Evolutionary conservation across 2,888 invertebrate genomes (phyloP).

Genomic region (Pseudanteris insignis): DNA sequence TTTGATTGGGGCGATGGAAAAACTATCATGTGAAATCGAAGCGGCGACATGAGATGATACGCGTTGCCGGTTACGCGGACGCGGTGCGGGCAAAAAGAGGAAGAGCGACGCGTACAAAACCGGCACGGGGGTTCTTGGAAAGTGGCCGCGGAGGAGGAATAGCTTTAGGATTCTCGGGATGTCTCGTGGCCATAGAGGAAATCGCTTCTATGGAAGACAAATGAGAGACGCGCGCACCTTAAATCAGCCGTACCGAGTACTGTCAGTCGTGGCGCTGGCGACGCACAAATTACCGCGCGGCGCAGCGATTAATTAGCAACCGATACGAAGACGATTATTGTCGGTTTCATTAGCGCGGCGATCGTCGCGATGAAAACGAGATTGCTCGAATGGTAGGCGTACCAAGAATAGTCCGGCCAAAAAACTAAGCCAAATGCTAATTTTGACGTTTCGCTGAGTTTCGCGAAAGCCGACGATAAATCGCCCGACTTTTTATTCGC

Average conservation of each 20-base stretch:
- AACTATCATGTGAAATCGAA: constrained; percentile 9
- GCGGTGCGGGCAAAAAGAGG: constrained; percentile 30
- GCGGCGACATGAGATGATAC: constrained; percentile 12
- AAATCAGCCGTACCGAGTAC: constrained; percentile 52
- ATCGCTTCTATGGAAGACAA: constrained; percentile 46
- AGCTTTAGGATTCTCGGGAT: constrained; percentile 28
- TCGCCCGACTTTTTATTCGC: too few species aligned
- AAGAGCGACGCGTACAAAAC: constrained; percentile 26
- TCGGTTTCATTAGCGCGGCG: constrained; percentile 5
- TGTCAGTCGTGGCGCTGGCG: constrained; percentile 47
- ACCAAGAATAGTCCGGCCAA: too few species aligned
- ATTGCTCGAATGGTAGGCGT: too few species aligned
- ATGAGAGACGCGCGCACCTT: constrained; percentile 50
- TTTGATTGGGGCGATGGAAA: neutral
- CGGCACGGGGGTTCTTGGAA: constrained; percentile 31
- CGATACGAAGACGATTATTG: constrained; percentile 44
- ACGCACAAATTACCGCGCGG: constrained; percentile 51
- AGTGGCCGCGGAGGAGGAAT: constrained; percentile 27
- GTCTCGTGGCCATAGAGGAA: constrained; percentile 34
- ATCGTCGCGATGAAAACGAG: constrained; percentile 4
- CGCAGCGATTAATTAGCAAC: constrained; percentile 57
- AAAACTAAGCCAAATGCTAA: too few species aligned
- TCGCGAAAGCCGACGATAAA: too few species aligned
- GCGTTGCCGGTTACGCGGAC: constrained; percentile 19
- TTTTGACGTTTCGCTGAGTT: too few species aligned